Base-by-base conservation (phyloP, 2,113 vertebrate species). In the Zosterops borbonicus region DNA sequence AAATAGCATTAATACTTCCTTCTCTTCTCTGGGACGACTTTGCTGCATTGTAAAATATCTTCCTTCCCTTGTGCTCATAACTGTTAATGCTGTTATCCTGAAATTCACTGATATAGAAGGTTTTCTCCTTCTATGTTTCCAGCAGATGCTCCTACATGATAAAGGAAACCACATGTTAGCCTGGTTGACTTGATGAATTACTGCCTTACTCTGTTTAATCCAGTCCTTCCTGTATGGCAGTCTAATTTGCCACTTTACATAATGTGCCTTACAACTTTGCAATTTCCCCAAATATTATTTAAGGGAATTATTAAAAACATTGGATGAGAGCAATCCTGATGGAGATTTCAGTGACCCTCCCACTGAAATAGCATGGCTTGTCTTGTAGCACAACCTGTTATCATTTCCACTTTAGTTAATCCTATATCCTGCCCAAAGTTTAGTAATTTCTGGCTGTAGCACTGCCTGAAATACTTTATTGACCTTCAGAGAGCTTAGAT, bases 401-500 rank as follows among this genome's bases (percentile, higher is more conserved):
- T 55, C 35, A 73, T 95, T 93, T 93, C 14, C 2, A 5, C 23
- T 71, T 68, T 79, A 78, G 39, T 73, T 86, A 80, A 76, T 90
- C 68, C 49, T 84, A 76, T 69, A n/a, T 71, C 62, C 71, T 89
- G 15, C 44, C 28, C 41, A 41, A 84, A 85, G 24, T 87, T 95
- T 60, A 84, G 70, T 78, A 63, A 75, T 71, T 91, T 89, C 52
- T 84, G 65, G 18, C 69, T 76, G 15, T 76, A 65, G 31, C 41
- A 31, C 64, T 75, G 19, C 31, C 88, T 83, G 71, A 92, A 95
- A 88, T 83, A 58, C 31, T 44, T 85, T 49, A 83, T 90, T 90
- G 74, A 79, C 82, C 74, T 94, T 95, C 65, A 80, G 74, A 71
- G 70, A 79, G 53, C 39, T 94, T 91, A 83, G 49, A 76, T 84